These are phyloP conservation scores for Sericinus montela DNA, from an alignment of 2,888 invertebrate species.

Conservation along the genomic window DNA sequence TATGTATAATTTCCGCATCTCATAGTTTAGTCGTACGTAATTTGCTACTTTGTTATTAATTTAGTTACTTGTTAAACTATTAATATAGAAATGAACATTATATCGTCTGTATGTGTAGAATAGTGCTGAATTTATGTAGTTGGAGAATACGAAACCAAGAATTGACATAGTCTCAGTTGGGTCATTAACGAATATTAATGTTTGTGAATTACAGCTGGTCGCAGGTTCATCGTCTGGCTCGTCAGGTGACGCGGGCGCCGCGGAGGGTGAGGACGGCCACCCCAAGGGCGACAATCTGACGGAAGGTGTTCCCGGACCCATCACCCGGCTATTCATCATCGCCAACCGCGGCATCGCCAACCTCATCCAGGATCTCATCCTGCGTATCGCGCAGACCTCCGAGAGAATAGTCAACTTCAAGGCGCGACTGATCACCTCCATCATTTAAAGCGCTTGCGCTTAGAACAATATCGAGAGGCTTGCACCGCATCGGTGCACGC, in stretches of 20 bases:
- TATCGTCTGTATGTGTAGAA: background rate
- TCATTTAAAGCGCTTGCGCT: conserved; percentile 82
- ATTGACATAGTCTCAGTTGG: too few species aligned
- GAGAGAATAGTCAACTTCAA: conserved; percentile 96
- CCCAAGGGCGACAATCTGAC: conserved; percentile 84
- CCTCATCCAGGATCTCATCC: conserved; percentile 91
- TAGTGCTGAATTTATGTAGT: background rate
- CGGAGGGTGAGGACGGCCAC: conserved; percentile 73
- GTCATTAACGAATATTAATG: too few species aligned
- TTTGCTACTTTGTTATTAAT: background rate
- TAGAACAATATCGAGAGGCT: conserved; percentile 47
- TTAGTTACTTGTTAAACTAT: background rate
- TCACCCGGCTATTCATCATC: conserved; percentile 91
- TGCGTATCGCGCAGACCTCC: conserved; percentile 93
- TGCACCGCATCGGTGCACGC: conserved; percentile 18
- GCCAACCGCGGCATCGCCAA: conserved; percentile 93
- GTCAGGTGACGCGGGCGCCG: conserved; percentile 65
- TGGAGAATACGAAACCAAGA: background rate
- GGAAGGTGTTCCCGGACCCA: conserved; percentile 92
- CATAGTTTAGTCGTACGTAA: background rate
- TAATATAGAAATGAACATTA: background rate
- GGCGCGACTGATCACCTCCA: conserved; percentile 92
- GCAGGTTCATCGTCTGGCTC: conserved; percentile 84
- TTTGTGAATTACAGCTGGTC: conserved; percentile 82
- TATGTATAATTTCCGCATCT: background rate